These are phyloP conservation scores for Pseudois nayaur DNA, from an alignment of 2,113 vertebrate genomes.

Conservation along the genomic window DNA sequence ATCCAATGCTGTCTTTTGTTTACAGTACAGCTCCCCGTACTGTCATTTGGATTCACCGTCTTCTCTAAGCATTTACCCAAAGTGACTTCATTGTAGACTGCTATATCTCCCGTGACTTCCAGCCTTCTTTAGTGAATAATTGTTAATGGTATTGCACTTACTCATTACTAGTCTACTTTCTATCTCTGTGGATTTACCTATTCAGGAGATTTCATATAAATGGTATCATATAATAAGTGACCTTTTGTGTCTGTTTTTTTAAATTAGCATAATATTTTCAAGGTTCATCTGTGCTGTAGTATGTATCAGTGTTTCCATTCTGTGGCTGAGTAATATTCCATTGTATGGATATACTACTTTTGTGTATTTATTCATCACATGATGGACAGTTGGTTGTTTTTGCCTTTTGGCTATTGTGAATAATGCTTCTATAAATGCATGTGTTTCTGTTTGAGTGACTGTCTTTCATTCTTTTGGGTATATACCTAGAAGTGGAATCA, in stretches of 20 bases:
- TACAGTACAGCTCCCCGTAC: neutral
- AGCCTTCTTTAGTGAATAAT: neutral
- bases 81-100: neutral
- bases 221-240: neutral
- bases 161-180: neutral
- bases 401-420: neutral
- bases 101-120: neutral
- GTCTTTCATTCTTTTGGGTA: neutral
- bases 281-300: neutral
- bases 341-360: neutral
- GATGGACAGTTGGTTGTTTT: neutral
- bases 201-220: neutral
- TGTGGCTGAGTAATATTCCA: neutral
- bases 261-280: neutral
- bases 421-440: neutral
- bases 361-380: neutral
- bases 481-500: neutral
- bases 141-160: neutral
- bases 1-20: neutral
- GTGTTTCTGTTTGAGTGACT: neutral
- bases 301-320: neutral
- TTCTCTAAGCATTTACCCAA: neutral
- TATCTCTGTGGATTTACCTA: neutral
- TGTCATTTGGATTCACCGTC: neutral
- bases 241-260: neutral